Percentiles rank a stretch among this genome's conserved stretches.
Conservation (phyloP, 2,888 invertebrate species). For the Nomada fucata region DNA sequence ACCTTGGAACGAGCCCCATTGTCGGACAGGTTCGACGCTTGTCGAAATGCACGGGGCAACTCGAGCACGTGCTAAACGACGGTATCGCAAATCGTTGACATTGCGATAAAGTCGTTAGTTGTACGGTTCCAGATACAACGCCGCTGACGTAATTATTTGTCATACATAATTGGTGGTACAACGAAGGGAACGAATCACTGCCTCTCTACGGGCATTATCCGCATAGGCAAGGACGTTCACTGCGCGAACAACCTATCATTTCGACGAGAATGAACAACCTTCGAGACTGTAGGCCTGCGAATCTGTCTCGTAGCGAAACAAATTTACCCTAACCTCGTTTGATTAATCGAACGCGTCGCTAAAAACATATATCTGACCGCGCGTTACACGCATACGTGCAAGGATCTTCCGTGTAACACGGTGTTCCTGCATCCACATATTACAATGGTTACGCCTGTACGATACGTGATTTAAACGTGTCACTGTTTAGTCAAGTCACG, state of each 20-base stretch:
- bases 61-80: conserved; percentile 53
- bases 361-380: too few relatives aligned
- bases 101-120: conserved; percentile 57
- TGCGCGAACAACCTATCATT: neutral
- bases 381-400: too few relatives aligned
- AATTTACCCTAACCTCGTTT: conserved; percentile 15
- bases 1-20: conserved; percentile 1
- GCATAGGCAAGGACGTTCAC: neutral
- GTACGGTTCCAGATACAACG: conserved; percentile 13
- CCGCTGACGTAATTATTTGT: conserved; percentile 19
- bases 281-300: neutral
- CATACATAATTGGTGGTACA: neutral
- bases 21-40: conserved; percentile 21
- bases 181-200: neutral
- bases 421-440: too few relatives aligned
- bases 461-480: too few relatives aligned
- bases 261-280: neutral
- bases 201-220: neutral
- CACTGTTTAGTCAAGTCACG: too few relatives aligned
- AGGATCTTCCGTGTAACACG: too few relatives aligned
- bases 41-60: conserved; percentile 43
- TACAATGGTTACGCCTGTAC: too few relatives aligned
- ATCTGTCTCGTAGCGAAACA: neutral
- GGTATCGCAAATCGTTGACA: conserved; percentile 45
- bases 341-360: conserved; percentile 1